These are phyloP conservation scores for Ormia ochracea DNA, from an alignment of 2,888 invertebrate genomes.

Conservation along the genomic window DNA sequence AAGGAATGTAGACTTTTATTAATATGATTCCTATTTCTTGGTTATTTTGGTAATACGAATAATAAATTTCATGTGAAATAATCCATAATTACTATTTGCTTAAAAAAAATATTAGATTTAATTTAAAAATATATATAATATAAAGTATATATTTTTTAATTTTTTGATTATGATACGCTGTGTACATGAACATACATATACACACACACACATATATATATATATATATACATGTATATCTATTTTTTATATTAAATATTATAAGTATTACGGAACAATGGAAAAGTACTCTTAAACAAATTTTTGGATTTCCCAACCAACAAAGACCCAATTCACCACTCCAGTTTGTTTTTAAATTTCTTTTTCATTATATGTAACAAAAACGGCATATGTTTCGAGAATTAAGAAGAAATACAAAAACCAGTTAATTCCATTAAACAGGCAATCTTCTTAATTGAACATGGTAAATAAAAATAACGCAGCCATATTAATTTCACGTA, in stretches of 20 bases:
- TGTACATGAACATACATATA: not conserved
- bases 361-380: slow-evolving; percentile 69
- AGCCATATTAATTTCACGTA: slow-evolving; percentile 31
- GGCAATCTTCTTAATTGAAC: slow-evolving; percentile 72
- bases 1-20: no score
- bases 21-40: no score
- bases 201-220: not conserved
- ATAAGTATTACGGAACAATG: no score
- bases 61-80: no score
- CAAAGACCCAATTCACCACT: no score
- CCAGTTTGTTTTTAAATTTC: not conserved
- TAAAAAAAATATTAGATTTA: no score
- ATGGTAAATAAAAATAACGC: slow-evolving; percentile 39
- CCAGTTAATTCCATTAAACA: slow-evolving; percentile 74
- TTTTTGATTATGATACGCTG: not conserved
- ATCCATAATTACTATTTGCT: no score
- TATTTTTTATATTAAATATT: not conserved
- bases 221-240: not conserved
- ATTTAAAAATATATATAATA: no score
- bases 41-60: no score
- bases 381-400: slow-evolving; percentile 73
- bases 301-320: no score
- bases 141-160: no score
- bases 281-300: no score
- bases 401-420: slow-evolving; percentile 41